phyloP scores from a whole-genome alignment of 1,140 invertebrate species.

The Drosophila eugracilis region DNA sequence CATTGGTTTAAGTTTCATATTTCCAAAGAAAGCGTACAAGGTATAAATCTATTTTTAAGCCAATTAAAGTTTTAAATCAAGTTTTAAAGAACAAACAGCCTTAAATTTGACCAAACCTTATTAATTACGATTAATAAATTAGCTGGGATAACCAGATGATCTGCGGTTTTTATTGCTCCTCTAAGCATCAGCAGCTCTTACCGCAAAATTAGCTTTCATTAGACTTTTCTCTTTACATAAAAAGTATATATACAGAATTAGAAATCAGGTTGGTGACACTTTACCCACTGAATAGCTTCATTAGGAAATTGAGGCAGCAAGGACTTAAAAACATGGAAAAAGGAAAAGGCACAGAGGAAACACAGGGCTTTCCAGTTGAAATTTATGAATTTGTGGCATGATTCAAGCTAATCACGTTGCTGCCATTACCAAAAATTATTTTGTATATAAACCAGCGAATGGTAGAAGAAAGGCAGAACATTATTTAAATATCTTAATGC shows the following conservation, averaged over 20 bases:
- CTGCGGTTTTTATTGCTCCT: background rate
- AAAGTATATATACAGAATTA: background rate
- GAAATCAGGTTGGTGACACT: conserved; percentile 23
- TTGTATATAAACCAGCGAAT: conserved; percentile 39
- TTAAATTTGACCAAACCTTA: background rate
- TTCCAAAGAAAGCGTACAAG: no score
- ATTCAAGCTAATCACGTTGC: conserved; percentile 73
- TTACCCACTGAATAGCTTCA: conserved; percentile 40
- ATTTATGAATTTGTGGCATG: conserved; percentile 77
- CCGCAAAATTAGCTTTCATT: background rate
- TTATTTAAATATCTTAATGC: conserved; percentile 82
- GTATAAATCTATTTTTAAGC: no score
- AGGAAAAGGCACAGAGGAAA: background rate
- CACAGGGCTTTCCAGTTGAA: conserved; percentile 25
- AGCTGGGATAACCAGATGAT: background rate
- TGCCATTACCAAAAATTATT: conserved; percentile 58
- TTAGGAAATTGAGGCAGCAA: conserved; percentile 24
- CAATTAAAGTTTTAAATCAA: no score
- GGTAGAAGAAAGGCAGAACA: conserved; percentile 32
- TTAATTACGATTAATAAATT: conserved; percentile 1
- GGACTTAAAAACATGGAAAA: background rate
- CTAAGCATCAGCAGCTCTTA: background rate
- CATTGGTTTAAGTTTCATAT: background rate
- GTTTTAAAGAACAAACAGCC: background rate
- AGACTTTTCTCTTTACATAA: background rate